These are phyloP conservation scores for Drosophila mercatorum DNA, from an alignment of 2,888 invertebrate genomes.

Conservation along the genomic window DNA sequence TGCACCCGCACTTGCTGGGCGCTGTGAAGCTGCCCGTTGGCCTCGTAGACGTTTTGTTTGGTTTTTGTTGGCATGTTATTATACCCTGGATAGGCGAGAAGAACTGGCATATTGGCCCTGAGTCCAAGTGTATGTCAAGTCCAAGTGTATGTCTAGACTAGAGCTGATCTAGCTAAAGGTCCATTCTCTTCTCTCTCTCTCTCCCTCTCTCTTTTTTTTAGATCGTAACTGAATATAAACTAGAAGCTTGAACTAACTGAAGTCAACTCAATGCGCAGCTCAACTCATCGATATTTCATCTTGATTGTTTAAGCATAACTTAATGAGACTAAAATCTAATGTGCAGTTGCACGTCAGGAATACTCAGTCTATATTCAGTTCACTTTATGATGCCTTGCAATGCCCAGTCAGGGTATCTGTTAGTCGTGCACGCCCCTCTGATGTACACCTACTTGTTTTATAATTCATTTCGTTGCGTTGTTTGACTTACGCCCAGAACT, in stretches of 20 bases:
- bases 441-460: conserved; percentile 44
- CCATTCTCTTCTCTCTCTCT: no score
- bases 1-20: conserved; percentile 19
- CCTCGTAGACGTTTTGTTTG: conserved; percentile 39
- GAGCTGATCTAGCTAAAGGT: no score
- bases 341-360: no score
- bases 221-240: no score
- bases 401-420: not conserved
- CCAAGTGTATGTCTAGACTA: not conserved
- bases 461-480: conserved; percentile 79
- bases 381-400: no score
- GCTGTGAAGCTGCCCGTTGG: conserved; percentile 25
- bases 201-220: not conserved
- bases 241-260: not conserved
- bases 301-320: no score
- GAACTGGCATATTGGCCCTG: not conserved
- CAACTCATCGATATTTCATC: no score
- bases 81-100: not conserved
- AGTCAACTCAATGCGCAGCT: not conserved
- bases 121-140: not conserved
- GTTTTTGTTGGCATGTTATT: conserved; percentile 77
- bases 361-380: no score
- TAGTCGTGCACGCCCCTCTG: not conserved
- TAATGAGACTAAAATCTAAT: not conserved
- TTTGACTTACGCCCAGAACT: conserved; percentile 64